Percentiles rank a stretch among this genome's conserved stretches.
phyloP scores from a whole-genome alignment of 2,113 vertebrate species.

The Coregonus clupeaformis region DNA sequence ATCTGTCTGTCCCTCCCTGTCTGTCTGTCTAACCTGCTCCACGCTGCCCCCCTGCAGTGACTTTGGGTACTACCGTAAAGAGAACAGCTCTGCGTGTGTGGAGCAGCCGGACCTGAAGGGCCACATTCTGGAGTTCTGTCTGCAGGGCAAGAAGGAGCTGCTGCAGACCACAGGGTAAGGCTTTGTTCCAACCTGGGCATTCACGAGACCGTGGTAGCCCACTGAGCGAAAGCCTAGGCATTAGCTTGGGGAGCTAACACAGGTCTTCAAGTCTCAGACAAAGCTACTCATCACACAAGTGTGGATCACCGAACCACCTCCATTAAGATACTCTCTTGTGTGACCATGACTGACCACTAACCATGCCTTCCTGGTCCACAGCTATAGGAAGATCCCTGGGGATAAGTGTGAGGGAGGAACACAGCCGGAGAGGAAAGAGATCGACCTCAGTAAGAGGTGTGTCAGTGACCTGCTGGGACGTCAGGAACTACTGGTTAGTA shows the following conservation, averaged over 20 bases:
- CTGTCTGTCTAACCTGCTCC: not conserved
- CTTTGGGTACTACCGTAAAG: slow-evolving; percentile 88
- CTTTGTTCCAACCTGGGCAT: no score
- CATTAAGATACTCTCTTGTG: not conserved
- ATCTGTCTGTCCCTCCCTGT: no score
- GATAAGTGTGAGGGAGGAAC: slow-evolving; percentile 84
- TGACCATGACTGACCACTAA: not conserved
- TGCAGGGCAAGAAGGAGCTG: slow-evolving; percentile 83
- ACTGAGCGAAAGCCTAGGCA: no score
- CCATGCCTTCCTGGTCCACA: slow-evolving; percentile 44
- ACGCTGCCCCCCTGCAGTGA: slow-evolving; percentile 72
- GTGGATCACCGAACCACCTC: not conserved
- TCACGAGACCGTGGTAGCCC: no score
- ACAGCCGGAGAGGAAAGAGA: slow-evolving; percentile 78
- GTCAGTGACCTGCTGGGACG: slow-evolving; percentile 72
- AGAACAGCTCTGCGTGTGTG: slow-evolving; percentile 84
- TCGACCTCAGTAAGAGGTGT: slow-evolving; percentile 83
- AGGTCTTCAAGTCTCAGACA: no score
- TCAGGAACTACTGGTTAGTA: slow-evolving; percentile 64
- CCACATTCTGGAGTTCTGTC: slow-evolving; percentile 85
- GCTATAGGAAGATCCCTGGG: slow-evolving; percentile 93
- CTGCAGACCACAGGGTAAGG: slow-evolving; percentile 87
- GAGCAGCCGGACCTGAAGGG: slow-evolving; percentile 87
- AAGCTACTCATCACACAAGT: not conserved
- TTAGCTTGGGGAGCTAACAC: no score